Evolutionary conservation across 2,888 invertebrate species (phyloP).

Genomic region (Gari tellinella): DNA sequence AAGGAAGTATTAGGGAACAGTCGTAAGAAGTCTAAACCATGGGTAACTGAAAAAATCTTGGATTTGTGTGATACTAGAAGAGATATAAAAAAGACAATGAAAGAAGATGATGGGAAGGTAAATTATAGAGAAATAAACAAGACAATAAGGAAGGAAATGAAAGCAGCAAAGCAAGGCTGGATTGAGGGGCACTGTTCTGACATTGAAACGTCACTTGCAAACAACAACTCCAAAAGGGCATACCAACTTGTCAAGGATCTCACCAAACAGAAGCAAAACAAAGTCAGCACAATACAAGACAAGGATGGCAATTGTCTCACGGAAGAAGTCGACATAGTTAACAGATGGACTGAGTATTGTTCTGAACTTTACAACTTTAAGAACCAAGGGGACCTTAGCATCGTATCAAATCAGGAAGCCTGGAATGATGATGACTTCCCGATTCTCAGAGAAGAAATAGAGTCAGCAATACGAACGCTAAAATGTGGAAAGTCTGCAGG

Average conservation of each 20-base stretch:
- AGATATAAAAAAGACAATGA: slow-evolving; percentile 9
- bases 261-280: background rate
- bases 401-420: no score
- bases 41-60: slow-evolving; percentile 6
- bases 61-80: slow-evolving; percentile 17
- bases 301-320: slow-evolving; percentile 1
- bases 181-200: no score
- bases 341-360: slow-evolving; percentile 35
- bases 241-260: no score
- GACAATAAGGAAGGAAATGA: slow-evolving; percentile 3
- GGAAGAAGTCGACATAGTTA: slow-evolving; percentile 20
- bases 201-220: no score
- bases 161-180: no score
- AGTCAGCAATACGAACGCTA: no score
- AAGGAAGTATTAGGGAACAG: slow-evolving; percentile 10
- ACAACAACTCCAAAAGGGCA: no score
- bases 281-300: background rate
- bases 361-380: no score
- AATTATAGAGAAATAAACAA: slow-evolving; percentile 18
- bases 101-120: background rate
- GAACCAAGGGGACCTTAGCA: background rate
- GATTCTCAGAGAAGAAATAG: no score
- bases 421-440: no score
- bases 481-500: no score
- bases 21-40: background rate